Evolutionary conservation across 2,797 vertebrate species (phyloP), one percentile per base, ranked within the genome.

Genomic region (Centroberyx gerrardi): DNA sequence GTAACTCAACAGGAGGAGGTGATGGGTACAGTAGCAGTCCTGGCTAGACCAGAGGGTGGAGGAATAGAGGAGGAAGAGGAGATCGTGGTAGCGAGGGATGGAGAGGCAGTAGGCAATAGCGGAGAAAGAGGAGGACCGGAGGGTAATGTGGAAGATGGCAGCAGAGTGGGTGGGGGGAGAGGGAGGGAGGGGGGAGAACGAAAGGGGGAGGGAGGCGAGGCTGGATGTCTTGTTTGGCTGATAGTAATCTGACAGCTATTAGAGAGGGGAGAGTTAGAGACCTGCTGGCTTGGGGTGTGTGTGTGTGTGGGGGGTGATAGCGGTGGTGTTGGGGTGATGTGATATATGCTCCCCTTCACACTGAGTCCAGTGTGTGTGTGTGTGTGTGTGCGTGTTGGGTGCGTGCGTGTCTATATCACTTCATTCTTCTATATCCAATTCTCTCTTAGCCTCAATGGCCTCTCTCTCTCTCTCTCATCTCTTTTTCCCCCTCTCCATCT

Each of bases 231-330:
- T 95, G 94, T 95, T 94, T 93, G 88, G 90, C 83, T 93, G 92
- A 94, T 93, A 90, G 92, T 94, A 94, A 95, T 95, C 93, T 95
- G 94, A 95, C 94, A 94, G 93, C 91, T 94, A 95, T 94, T 95
- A 90, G 88, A 90, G 90, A 87, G 91, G 82, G 84, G 72, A 80
- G 92, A 92, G 87, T 88, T 84, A 88, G 82, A 84, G 91, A 90
- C 88, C 89, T 87, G 87, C 77, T 89, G 85, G 88, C 85, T 84
- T 73, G 69, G 82, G 85, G 78, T 81, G 79, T 33, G 49, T 9
- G 48, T 52, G 80, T 0, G 68, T 75, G 36, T 85, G 63, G 84
- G 51, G 64, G 76, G 56, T 52, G 28, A 68, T 73, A 67, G 61
- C 72, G 54, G 76, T 68, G 76, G 74, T 56, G 68, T 72, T 80